Evolutionary conservation across 1,140 invertebrate genomes (phyloP), one percentile per base, ranked within the genome.

Genomic region (Daktulosphaira vitifoliae): DNA sequence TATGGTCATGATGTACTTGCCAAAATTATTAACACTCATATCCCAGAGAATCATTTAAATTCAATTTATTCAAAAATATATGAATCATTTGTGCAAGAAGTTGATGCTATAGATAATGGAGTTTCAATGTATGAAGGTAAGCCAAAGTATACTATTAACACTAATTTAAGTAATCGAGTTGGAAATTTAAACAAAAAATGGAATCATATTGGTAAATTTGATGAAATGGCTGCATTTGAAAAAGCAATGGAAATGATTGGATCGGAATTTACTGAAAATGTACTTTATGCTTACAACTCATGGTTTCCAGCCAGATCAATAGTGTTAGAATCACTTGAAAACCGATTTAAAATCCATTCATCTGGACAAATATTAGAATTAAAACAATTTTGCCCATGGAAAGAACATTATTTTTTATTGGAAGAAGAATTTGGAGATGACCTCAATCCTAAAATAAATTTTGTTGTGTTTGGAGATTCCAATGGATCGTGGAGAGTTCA

Each of bases 91-190:
- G 84, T 99, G 18, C 83, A 91, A 78, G 95, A 97, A 81, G 81
- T 99, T 66, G 96, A 99, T 79, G 95, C 85, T 5, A 89, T 97
- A 66, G 96, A 99, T 75, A 99, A 99, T 81, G 96, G 96, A 18
- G 79, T 97, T 18, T 80, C 82, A 0, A 88, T 89, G 78, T 82
- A 77, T 74, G 82, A 88, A 66, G 87, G 81, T n/a, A 82, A 86
- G 72, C 85, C 87, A 22, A 51, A 51, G 4, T 71, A 96, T 75
- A 78, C 78, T 66, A 88, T 97, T 23, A 79, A 81, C 3, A 93
- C 92, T 1, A 80, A 85, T 74, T 72, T 97, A 4, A 86, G 85
- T 73, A 77, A 80, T 1, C 78, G 94, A 71, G 86, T 98, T 3
- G 75, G 75, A 7, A 76, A 81, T 67, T 77, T 97, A 1, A 98